Percentiles rank a stretch among this genome's conserved stretches.
phyloP scores from a whole-genome alignment of 2,888 invertebrate species.

The Nebria brevicollis region DNA sequence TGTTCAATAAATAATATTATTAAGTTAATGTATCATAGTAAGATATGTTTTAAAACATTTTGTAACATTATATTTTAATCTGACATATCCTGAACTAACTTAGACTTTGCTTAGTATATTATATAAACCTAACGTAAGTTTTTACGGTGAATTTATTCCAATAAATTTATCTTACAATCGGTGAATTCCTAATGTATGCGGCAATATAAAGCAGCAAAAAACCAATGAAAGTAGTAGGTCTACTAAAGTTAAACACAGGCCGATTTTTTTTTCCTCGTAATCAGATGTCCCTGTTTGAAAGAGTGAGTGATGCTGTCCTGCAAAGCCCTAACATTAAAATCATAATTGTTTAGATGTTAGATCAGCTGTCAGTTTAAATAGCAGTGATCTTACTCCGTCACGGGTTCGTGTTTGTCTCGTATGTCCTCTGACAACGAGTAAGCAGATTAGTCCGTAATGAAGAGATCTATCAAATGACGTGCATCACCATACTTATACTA shows the following conservation, averaged over 20 bases:
- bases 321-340: conserved; percentile 30
- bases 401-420: conserved; percentile 4
- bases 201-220: not conserved
- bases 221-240: conserved; percentile 3
- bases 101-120: too few species aligned
- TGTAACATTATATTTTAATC: too few species aligned
- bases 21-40: too few species aligned
- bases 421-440: conserved; percentile 29
- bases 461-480: conserved; percentile 8
- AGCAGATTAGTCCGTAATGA: conserved; percentile 29
- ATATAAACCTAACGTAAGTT: not conserved
- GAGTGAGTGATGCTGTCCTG: conserved; percentile 8
- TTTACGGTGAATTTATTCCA: not conserved
- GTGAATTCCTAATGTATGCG: not conserved
- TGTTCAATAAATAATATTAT: too few species aligned
- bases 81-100: too few species aligned
- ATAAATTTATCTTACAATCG: not conserved
- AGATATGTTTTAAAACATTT: too few species aligned
- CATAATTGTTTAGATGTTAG: conserved; percentile 40
- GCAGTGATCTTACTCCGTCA: conserved; percentile 19
- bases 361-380: conserved; percentile 42
- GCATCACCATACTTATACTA: conserved; percentile 8
- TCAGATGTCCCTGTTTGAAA: conserved; percentile 14
- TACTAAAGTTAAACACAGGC: not conserved
- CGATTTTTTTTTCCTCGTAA: not conserved